Base-by-base conservation (phyloP, 2,113 vertebrate genomes). In the Oostethus manadensis region DNA sequence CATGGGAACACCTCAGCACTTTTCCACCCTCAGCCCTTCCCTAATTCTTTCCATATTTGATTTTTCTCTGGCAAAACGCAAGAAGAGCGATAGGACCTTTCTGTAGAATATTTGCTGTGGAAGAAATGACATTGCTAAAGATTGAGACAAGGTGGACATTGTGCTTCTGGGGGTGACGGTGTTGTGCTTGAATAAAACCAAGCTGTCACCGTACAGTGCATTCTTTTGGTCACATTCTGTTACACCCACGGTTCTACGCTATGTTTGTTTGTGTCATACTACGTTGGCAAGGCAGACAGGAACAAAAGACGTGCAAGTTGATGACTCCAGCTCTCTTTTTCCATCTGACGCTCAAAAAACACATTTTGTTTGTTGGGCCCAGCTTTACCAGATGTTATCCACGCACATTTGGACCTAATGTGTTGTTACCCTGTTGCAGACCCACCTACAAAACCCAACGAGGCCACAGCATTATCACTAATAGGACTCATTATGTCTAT, bases 371-470 rank as follows among this genome's bases (percentile, higher is more conserved):
- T 26, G 10, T 54, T 62, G 47, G 51, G 51, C 56, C 44, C 15
- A 4, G 64, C 64, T 21, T 55, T 14, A 40, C 18, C n/a, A 68
- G 67, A 70, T 80, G 60, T 46, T 62, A 17, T 14, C 40, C 15
- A 35, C 22, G 63, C 42, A 64, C 70, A 74, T 73, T 70, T 62
- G 61, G 47, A 15, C n/a, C 7, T 45, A 29, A 56, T 66, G 20
- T 56, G 48, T 55, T 62, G 50, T 45, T 64, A 42, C 51, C 21
- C 38, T 56, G 46, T 49, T 53, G 56, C 45, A 45, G 33, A 33
- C 29, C 26, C 6, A 54, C 8, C 15, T 26, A 51, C 20, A 48
- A 33, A 33, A 1, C 29, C 29, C 29, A 33, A 26, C 23, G 8
- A 33, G 44, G 20, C 13, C 0, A 0, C 15, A 49, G 47, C 17